Evolutionary conservation across 2,888 invertebrate genomes (phyloP).

Genomic region (Trissonchulus sp.): DNA sequence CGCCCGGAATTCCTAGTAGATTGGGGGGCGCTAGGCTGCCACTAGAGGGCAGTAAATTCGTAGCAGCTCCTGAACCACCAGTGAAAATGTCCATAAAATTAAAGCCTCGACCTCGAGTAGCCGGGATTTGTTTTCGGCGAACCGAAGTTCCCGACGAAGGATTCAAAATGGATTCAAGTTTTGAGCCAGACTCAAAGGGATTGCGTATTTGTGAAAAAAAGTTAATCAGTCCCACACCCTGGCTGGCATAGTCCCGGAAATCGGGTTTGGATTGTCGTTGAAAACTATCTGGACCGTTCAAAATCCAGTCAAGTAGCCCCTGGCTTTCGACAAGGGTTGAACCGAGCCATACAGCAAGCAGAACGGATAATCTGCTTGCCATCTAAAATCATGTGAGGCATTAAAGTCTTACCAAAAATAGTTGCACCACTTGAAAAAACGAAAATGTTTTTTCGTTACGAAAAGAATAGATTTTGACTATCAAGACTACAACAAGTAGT

Average conservation of each 20-base stretch:
- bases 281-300: not conserved
- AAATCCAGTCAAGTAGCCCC: not conserved
- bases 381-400: too few relatives aligned
- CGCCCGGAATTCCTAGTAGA: conserved; percentile 11
- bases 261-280: not conserved
- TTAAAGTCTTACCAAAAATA: too few relatives aligned
- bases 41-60: not conserved
- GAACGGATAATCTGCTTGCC: too few relatives aligned
- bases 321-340: too few relatives aligned
- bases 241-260: conserved; percentile 7
- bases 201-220: conserved; percentile 14
- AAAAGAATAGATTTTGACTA: too few relatives aligned
- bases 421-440: too few relatives aligned
- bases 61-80: not conserved
- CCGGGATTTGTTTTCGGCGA: not conserved
- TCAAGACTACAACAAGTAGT: too few relatives aligned
- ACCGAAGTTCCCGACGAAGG: too few relatives aligned
- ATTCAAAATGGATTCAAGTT: too few relatives aligned
- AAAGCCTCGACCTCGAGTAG: not conserved
- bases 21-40: not conserved
- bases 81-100: too few relatives aligned
- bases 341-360: too few relatives aligned
- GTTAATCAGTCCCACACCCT: conserved; percentile 28
- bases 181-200: not conserved
- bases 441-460: too few relatives aligned